These are phyloP conservation scores for Drosophila repleta DNA, from an alignment of 1,140 invertebrate genomes.

Conservation along the genomic window DNA sequence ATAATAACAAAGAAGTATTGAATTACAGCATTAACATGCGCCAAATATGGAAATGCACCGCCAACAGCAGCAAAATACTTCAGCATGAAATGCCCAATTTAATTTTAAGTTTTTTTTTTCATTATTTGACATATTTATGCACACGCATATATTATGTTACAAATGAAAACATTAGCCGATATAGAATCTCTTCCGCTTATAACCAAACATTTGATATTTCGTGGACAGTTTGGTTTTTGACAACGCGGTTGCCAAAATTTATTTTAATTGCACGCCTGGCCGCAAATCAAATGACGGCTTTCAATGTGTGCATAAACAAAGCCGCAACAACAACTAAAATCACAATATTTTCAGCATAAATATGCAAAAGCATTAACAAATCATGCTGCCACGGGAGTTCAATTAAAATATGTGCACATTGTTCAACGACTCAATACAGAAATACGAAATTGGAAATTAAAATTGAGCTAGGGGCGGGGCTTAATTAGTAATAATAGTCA, in stretches of 20 bases:
- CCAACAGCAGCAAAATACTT: constrained; percentile 5
- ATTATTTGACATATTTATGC: neutral
- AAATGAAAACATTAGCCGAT: neutral
- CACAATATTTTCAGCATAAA: constrained; percentile 58
- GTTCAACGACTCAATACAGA: constrained; percentile 38
- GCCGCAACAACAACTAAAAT: constrained; percentile 46
- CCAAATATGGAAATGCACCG: neutral
- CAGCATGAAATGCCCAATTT: neutral
- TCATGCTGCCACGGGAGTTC: constrained; percentile 48
- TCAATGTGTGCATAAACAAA: constrained; percentile 38
- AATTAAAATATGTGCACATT: constrained; percentile 50
- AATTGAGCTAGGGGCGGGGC: constrained; percentile 29
- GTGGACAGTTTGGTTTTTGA: constrained; percentile 51
- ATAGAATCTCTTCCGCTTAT: neutral
- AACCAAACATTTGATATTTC: constrained; percentile 61
- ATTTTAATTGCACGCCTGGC: constrained; percentile 45
- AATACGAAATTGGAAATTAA: constrained; percentile 38
- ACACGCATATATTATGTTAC: constrained; percentile 1
- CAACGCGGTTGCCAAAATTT: constrained; percentile 25
- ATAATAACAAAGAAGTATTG: constrained; percentile 7
- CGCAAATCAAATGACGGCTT: constrained; percentile 64
- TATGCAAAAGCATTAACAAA: constrained; percentile 63
- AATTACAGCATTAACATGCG: constrained; percentile 1
- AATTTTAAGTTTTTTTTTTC: neutral
- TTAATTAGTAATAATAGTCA: constrained; percentile 59